phyloP scores from a whole-genome alignment of 2,113 vertebrate species.

The Petroica traversi region DNA sequence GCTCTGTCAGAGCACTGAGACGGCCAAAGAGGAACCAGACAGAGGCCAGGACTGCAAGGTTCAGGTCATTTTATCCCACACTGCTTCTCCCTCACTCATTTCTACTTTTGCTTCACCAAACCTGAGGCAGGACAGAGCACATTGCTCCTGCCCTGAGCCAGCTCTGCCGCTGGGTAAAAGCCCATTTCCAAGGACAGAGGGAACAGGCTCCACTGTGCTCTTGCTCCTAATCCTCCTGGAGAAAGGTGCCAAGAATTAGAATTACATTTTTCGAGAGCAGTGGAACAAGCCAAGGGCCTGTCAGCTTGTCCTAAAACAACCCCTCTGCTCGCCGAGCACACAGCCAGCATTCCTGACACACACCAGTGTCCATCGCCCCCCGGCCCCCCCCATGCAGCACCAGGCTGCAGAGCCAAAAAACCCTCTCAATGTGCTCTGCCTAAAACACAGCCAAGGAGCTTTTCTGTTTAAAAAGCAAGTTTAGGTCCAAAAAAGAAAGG shows the following conservation, averaged over 20 bases:
- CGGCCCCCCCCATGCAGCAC: background rate
- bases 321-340: background rate
- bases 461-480: slow-evolving; percentile 28
- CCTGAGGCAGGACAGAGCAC: background rate
- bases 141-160: background rate
- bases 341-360: slow-evolving; percentile 43
- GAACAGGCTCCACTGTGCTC: background rate
- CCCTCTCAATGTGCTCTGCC: background rate
- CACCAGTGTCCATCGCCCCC: slow-evolving; percentile 7
- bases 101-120: background rate
- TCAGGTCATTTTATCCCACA: background rate
- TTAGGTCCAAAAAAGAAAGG: slow-evolving; percentile 28
- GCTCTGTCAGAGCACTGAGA: background rate
- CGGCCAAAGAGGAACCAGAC: background rate
- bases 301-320: slow-evolving; percentile 65
- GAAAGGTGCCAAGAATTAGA: slow-evolving; percentile 49
- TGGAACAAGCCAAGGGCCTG: slow-evolving; percentile 56
- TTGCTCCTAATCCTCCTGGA: background rate
- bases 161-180: background rate
- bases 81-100: background rate
- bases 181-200: slow-evolving; percentile 17
- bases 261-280: slow-evolving; percentile 38
- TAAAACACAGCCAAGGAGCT: background rate
- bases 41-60: background rate
- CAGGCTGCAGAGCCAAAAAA: background rate